Evolutionary conservation across 2,888 invertebrate species (phyloP).

Genomic region (Drosophila borborema): DNA sequence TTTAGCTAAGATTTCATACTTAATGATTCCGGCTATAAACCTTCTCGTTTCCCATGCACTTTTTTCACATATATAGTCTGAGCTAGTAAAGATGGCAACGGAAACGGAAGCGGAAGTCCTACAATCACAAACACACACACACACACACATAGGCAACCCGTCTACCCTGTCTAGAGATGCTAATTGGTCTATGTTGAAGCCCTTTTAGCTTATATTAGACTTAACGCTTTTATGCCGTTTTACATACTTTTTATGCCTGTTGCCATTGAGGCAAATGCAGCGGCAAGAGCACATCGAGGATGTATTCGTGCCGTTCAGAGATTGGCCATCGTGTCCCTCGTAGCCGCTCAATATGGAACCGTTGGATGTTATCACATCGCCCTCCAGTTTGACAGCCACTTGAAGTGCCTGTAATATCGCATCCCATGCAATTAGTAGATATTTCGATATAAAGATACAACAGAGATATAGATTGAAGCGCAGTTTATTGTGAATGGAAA

Average conservation of each 20-base stretch:
- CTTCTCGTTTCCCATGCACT: neutral
- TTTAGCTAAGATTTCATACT: neutral
- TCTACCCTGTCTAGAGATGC: neutral
- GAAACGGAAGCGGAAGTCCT: conserved; percentile 17
- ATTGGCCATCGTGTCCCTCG: conserved; percentile 84
- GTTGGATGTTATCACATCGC: conserved; percentile 98
- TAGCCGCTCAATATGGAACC: conserved; percentile 93
- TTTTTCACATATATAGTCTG: neutral
- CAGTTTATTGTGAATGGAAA: conserved; percentile 47
- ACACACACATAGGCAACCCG: neutral
- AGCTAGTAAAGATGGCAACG: conserved; percentile 11
- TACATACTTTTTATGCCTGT: conserved; percentile 84
- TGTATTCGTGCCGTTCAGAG: conserved; percentile 83
- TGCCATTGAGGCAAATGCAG: conserved; percentile 85
- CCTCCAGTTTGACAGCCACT: conserved; percentile 97
- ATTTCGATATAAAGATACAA: neutral
- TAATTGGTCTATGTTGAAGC: conserved; percentile 30
- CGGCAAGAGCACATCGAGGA: conserved; percentile 85
- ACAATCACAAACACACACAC: neutral
- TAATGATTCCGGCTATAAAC: neutral
- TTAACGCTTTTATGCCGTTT: conserved; percentile 1
- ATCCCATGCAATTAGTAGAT: conserved; percentile 25
- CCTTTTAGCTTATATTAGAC: conserved; percentile 1
- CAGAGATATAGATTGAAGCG: conserved; percentile 12
- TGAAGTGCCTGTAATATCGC: conserved; percentile 91